Base-by-base conservation (phyloP, 2,797 vertebrate species). In the Australoheros facetus region DNA sequence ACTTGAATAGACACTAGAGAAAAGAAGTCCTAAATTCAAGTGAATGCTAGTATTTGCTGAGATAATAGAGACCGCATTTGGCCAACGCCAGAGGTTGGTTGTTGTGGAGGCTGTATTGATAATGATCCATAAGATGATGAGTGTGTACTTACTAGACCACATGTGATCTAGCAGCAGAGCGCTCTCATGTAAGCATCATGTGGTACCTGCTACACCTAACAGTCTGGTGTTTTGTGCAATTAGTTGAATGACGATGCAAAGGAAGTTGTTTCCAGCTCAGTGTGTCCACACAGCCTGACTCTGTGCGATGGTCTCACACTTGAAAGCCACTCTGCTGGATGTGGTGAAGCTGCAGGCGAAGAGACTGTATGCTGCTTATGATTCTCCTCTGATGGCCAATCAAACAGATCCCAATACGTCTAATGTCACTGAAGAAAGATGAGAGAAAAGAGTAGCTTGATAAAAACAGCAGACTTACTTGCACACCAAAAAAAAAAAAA, bases 281-380 rank as follows among this genome's bases (percentile, higher is more conserved):
- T 95, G 92, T 85, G 90, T 87, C 45, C 70, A 79, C 79, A 79
- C 82, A 85, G 86, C 89, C 79, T 87, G 81, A 87, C 71, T 91
- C 72, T 78, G 77, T 83, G 77, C 23, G 37, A 17, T 16, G 74
- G 64, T 26, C 95, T 99, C 96, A 99, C 92, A 96, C 95, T 87
- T 96, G 95, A 89, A 96, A 96, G 88, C 93, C 95, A 51, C 85
- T 95, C 90, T 98, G 97, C 91, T 99, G 97, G 95, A 98, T 95
- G 93, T 98, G 97, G 93, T 97, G 97, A 94, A 98, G 95, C 91
- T 99, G 98, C 94, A 99, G 97, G 87, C 97, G 96, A 87, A 99
- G 97, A 79, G 97, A 98, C 95, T 99, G 98, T 96, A 99, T 98
- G 96, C 98, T 99, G 97, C 98, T 99, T 94, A 98, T 96, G 97